These are phyloP conservation scores for Pithys albifrons DNA, from an alignment of 2,113 vertebrate species.

Conservation along the genomic window DNA sequence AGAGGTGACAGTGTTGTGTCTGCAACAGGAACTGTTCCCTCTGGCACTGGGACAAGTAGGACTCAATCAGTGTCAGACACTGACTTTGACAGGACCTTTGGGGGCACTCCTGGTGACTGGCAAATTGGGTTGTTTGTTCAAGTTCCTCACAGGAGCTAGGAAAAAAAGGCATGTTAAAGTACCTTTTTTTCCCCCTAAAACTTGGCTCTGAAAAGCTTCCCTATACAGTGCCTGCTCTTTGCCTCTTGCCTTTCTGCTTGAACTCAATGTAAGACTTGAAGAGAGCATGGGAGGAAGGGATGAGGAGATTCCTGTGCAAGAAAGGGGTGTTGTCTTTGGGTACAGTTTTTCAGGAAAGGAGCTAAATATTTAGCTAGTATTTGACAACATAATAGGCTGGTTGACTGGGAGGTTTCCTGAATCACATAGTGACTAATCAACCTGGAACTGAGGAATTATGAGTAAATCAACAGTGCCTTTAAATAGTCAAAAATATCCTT, in stretches of 20 bases:
- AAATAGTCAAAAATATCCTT: slow-evolving; percentile 19
- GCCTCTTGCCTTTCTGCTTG: not conserved
- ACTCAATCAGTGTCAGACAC: not conserved
- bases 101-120: not conserved
- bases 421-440: slow-evolving; percentile 4
- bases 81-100: not conserved
- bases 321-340: not conserved
- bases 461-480: slow-evolving; percentile 12
- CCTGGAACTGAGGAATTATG: not conserved
- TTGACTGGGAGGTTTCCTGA: not conserved
- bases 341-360: not conserved
- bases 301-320: not conserved
- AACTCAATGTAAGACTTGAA: not conserved
- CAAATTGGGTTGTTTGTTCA: not conserved
- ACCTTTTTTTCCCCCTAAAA: accelerated
- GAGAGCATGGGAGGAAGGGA: not conserved
- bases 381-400: not conserved
- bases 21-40: not conserved
- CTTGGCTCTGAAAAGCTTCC: not conserved
- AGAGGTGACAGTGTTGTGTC: not conserved
- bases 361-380: not conserved
- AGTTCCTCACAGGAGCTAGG: not conserved
- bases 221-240: not conserved
- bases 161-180: not conserved
- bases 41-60: slow-evolving; percentile 11